Conservation (phyloP, 2,797 vertebrate genomes). For the Uromys caudimaculatus region DNA sequence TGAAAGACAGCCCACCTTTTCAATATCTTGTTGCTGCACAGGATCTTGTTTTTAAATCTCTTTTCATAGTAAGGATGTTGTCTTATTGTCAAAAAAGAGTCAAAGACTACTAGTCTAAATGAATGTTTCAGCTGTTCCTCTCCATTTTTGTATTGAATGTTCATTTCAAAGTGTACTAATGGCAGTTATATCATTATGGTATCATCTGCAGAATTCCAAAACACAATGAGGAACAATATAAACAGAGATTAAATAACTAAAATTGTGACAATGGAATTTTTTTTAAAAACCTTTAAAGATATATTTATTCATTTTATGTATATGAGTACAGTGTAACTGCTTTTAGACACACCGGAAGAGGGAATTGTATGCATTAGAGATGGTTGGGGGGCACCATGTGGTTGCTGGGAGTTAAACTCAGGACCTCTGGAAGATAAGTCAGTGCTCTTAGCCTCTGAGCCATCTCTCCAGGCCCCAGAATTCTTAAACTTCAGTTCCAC, state of each 20-base stretch:
- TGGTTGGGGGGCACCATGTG: not conserved
- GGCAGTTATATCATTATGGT: not conserved
- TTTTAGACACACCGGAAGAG: not conserved
- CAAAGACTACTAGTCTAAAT: slow-evolving; percentile 42
- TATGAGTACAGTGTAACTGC: not conserved
- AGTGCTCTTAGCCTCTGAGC: not conserved
- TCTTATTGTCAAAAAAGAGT: slow-evolving; percentile 41
- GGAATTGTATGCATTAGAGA: not conserved
- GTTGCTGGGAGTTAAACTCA: not conserved
- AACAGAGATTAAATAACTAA: slow-evolving; percentile 7
- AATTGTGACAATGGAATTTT: slow-evolving; percentile 41
- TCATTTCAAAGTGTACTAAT: not conserved
- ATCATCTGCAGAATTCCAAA: slow-evolving; percentile 4
- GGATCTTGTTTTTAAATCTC: not conserved
- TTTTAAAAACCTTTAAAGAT: not conserved
- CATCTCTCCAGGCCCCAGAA: not conserved
- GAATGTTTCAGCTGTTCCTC: not conserved
- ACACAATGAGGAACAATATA: not conserved
- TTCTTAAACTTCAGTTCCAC: slow-evolving; percentile 5
- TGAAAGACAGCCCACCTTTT: not conserved
- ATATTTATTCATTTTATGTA: not conserved
- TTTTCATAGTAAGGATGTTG: slow-evolving; percentile 31
- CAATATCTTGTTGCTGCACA: not conserved
- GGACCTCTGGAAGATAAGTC: not conserved
- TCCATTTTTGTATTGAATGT: not conserved